Evolutionary conservation across 2,797 vertebrate species (phyloP).

Genomic region (Hafferia zeledoni): DNA sequence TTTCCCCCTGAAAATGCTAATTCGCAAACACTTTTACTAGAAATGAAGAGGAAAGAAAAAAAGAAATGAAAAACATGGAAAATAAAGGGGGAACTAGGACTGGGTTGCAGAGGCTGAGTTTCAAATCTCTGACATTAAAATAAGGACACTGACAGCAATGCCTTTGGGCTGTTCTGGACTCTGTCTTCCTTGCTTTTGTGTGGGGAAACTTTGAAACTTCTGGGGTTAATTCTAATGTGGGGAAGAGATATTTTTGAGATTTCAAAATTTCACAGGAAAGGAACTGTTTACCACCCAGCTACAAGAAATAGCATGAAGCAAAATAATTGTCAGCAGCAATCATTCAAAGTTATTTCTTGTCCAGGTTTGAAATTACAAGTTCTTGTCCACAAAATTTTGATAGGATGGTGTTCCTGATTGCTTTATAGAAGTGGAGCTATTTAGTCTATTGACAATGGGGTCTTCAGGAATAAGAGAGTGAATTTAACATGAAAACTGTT

Average conservation of each 20-base stretch:
- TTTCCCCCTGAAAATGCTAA: not conserved
- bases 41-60: not conserved
- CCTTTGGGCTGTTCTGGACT: slow-evolving; percentile 14
- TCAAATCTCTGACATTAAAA: not conserved
- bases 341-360: not conserved
- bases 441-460: not conserved
- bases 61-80: not conserved
- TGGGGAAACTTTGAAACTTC: slow-evolving; percentile 22
- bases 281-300: not conserved
- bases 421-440: not conserved
- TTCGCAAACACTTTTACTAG: not conserved
- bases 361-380: not conserved
- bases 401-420: not conserved
- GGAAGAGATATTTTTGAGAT: slow-evolving; percentile 20
- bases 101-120: not conserved
- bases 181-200: slow-evolving; percentile 8
- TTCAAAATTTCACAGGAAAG: not conserved
- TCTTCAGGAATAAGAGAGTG: not conserved
- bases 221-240: slow-evolving; percentile 30
- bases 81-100: not conserved
- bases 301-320: not conserved
- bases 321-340: not conserved
- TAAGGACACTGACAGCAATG: not conserved
- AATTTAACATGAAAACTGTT: not conserved
- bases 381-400: not conserved